Percentiles rank a stretch among this genome's conserved stretches.
phyloP scores from a whole-genome alignment of 2,797 vertebrate genomes.

The Silurus lanzhouensis region DNA sequence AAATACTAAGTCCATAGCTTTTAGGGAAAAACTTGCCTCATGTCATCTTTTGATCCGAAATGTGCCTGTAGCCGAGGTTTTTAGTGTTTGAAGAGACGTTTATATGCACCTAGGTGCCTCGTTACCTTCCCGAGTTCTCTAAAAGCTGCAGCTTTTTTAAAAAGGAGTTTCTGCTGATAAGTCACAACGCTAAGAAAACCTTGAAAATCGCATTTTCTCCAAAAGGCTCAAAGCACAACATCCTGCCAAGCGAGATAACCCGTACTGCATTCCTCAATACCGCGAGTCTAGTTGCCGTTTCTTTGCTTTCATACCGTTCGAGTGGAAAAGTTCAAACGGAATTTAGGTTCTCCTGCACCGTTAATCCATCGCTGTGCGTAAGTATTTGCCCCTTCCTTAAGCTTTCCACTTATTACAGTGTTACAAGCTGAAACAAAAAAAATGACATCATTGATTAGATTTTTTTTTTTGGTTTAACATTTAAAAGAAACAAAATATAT shows the following conservation, averaged over 20 bases:
- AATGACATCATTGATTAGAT: background rate
- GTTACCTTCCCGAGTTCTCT: background rate
- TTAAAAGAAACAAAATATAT: background rate
- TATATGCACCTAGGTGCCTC: background rate
- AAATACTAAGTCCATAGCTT: background rate
- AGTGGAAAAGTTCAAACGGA: background rate
- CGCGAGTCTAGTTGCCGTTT: background rate
- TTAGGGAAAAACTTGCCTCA: background rate
- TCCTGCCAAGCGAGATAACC: background rate
- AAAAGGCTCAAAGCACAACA: background rate
- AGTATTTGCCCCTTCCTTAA: background rate
- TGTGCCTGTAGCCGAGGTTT: background rate
- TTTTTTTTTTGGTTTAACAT: background rate
- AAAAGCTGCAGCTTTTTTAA: too few species aligned
- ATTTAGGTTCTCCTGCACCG: background rate
- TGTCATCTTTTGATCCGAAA: background rate
- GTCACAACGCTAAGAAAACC: background rate
- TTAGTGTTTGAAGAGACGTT: background rate
- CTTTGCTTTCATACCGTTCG: background rate
- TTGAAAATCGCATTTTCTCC: background rate
- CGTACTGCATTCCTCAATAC: background rate
- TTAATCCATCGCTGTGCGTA: background rate
- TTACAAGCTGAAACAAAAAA: background rate
- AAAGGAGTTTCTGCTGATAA: slow-evolving; percentile 3
- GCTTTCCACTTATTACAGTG: background rate